Evolutionary conservation across 1,140 invertebrate species (phyloP).

Genomic region (Teleogryllus occipitalis): DNA sequence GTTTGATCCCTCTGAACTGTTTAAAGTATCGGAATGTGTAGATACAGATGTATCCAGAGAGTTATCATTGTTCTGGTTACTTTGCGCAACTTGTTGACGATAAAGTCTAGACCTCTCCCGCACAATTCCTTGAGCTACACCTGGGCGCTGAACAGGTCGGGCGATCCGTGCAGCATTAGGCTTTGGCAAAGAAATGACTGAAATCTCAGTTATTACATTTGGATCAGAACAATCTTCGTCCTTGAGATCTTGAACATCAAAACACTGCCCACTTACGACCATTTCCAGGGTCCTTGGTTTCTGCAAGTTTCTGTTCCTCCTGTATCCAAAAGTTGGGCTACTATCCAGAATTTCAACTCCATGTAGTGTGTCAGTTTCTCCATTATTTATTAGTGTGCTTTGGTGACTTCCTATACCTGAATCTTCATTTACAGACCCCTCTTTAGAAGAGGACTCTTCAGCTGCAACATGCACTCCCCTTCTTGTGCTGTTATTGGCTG

Average conservation of each 20-base stretch:
- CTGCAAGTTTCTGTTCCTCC: constrained; percentile 18
- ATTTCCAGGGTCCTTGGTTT: constrained; percentile 45
- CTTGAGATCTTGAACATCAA: constrained; percentile 50
- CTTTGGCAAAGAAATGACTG: constrained; percentile 39
- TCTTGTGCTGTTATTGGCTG: constrained; percentile 46
- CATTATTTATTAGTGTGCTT: constrained; percentile 35
- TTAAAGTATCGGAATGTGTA: background rate
- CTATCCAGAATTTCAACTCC: constrained; percentile 34
- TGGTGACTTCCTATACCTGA: constrained; percentile 50
- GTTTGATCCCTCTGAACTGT: constrained; percentile 36
- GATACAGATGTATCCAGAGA: constrained; percentile 31
- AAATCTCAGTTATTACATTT: constrained; percentile 46
- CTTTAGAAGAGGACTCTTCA: constrained; percentile 36
- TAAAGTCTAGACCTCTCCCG: constrained; percentile 43
- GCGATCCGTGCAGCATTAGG: background rate
- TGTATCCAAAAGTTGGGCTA: constrained; percentile 23
- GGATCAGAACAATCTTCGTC: constrained; percentile 38
- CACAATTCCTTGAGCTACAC: constrained; percentile 36
- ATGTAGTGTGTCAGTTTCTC: constrained; percentile 27
- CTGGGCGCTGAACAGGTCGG: background rate
- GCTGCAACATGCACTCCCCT: constrained; percentile 27
- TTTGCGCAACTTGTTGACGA: constrained; percentile 32
- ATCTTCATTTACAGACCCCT: constrained; percentile 46
- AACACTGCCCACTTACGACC: constrained; percentile 44
- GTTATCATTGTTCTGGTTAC: constrained; percentile 3